Base-by-base conservation (phyloP, 1,140 invertebrate species). In the Hypsibius dujardini region DNA sequence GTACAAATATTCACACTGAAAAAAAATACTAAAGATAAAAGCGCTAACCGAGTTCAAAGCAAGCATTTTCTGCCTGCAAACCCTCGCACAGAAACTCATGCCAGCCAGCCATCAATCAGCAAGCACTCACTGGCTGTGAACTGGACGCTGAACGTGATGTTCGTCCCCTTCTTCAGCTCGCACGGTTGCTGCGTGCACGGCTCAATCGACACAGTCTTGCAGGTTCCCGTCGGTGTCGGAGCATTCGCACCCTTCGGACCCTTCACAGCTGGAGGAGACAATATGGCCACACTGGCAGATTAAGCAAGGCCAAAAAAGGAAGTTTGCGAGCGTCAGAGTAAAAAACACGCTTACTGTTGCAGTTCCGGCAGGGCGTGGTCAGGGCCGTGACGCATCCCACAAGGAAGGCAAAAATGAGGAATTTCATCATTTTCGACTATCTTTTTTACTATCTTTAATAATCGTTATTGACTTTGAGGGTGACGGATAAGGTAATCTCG, bases 141-240 rank as follows among this genome's bases (percentile, higher is more conserved):
- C n/a, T 71, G n/a, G 60, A 72, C 71, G 15, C 45, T 14, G 45
- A 72, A 47, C 42, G 70, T 46, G 7, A 71, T 45, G 7, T 46
- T 72, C 15, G 72, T 72, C 56, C 72, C 72, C 56, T 59, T 72
- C 40, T 71, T 47, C 70, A 72, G 60, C 14, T 72, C 45, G 46
- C 72, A 72, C n/a, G 72, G 72, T 42, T 47, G 12, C 42, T 2
- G 15, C 14, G 12, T 15, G 71, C 72, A 72, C 46, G 72, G 72
- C 46, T 14, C 46, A 14, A 72, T 47, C 2, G 47, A 28, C 1
- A 72, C n/a, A 15, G 15, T 3, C 28, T 72, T 59, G 62, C 62
- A 67, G 7, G 62, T 67, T 12, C 62, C 62, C 12, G 12, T 67
- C 12, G 62, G 12, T 28, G 28, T 28, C 28, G 28, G 28, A 28